A percentile compares a stretch with the other conserved stretches of the same genome.
Conservation (phyloP, 2,888 invertebrate species). For the Bombyx huttoni region DNA sequence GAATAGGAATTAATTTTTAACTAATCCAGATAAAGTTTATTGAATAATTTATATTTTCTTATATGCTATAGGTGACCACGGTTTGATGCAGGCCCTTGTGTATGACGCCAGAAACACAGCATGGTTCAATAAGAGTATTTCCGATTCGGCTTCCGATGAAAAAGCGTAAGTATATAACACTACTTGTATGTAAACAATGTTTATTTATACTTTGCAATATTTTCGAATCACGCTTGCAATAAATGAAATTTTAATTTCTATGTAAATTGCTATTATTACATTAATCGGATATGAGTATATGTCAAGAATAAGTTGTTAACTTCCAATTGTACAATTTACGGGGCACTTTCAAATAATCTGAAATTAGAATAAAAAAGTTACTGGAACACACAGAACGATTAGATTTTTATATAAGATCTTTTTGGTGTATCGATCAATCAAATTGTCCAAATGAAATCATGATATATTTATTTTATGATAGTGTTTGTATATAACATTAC, state of each 20-base stretch:
- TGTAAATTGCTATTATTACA: not conserved
- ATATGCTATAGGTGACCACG: constrained; percentile 79
- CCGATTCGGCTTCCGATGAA: constrained; percentile 80
- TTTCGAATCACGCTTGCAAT: not conserved
- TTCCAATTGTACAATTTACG: no score
- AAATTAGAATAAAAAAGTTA: no score
- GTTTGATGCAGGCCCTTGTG: constrained; percentile 86
- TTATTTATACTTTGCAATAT: not conserved
- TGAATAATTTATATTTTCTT: not conserved
- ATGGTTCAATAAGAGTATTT: constrained; percentile 86
- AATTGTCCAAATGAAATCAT: no score
- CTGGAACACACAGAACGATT: no score
- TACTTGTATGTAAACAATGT: not conserved
- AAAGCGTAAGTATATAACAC: constrained; percentile 49
- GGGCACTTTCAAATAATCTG: no score
- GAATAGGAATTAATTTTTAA: no score
- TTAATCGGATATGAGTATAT: not conserved
- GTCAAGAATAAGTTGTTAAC: not conserved
- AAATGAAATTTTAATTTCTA: not conserved
- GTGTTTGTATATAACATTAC: no score
- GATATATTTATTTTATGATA: no score
- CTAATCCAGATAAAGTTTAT: not conserved
- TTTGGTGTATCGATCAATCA: no score
- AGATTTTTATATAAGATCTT: no score
- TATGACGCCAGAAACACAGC: constrained; percentile 91